Base-by-base conservation (phyloP, 2,888 invertebrate species). In the Orthosia cruda region DNA sequence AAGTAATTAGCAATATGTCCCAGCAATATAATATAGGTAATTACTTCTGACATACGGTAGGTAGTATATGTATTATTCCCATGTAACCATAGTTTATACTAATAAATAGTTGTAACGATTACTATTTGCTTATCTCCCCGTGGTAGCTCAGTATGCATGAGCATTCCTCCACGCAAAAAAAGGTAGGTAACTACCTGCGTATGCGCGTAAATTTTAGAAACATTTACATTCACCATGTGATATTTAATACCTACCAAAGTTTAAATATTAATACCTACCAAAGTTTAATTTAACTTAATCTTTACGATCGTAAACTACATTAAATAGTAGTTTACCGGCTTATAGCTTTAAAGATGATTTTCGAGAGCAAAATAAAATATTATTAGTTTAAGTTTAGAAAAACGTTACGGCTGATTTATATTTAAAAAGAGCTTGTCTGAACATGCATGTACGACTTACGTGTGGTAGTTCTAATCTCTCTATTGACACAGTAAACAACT, bases 401-500 rank as follows among this genome's bases (percentile, higher is more conserved):
- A 52, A 57, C 57, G 52, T 64, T 47, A 64, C 49, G 62, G 52
- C 69, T 83, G 75, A 85, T 87, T 80, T 68, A 74, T 75, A 83
- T 88, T 87, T 83, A 79, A 87, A 81, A 75, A 59, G 64, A 74
- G 76, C 76, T 73, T 65, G 74, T 79, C 23, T 67, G 61, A 80
- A 71, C 68, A 45, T 69, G 70, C 71, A 77, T 79, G 50, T 80
- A 69, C 77, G 54, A 67, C 65, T 77, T 83, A 84, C 81, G 79
- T 87, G 82, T 84, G 45, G 52, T 66, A 54, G 71, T 84, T 88
- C 81, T 85, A 71, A 75, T 84, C 89, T 88, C 64, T 86, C 67
- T 81, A 90, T 92, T 91, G 85, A 87, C 89, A 91, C 89, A 89
- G 88, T 91, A 89, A 91, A 91, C 88, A 90, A 47, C 85, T 92